phyloP scores from a whole-genome alignment of 2,888 invertebrate genomes.

The Apotomis capreana region DNA sequence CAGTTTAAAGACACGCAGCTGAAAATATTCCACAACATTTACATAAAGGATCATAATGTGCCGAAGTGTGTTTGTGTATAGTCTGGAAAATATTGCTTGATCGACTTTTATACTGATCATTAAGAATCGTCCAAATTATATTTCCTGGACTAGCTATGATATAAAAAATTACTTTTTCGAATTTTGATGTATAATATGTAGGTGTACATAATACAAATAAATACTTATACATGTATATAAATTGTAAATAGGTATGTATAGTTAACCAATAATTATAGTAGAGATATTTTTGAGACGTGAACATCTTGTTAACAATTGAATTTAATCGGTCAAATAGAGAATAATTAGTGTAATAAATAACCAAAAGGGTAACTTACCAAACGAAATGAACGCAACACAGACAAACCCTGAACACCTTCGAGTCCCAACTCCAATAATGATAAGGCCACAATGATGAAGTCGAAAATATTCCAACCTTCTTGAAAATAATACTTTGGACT shows the following conservation, averaged over 20 bases:
- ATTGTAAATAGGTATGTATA: slow-evolving; percentile 4
- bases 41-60: slow-evolving; percentile 53
- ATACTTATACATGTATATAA: neutral
- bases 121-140: neutral
- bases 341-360: slow-evolving; percentile 41
- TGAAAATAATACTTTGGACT: slow-evolving; percentile 98
- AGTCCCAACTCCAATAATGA: slow-evolving; percentile 96
- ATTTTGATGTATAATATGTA: slow-evolving; percentile 12
- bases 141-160: neutral
- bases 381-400: slow-evolving; percentile 98
- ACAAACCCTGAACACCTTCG: slow-evolving; percentile 97
- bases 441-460: slow-evolving; percentile 98
- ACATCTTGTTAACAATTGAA: neutral
- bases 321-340: slow-evolving; percentile 29
- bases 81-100: neutral
- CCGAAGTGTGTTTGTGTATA: slow-evolving; percentile 20
- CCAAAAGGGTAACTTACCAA: slow-evolving; percentile 88
- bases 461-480: slow-evolving; percentile 99
- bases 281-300: neutral
- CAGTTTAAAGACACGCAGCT: slow-evolving; percentile 98
- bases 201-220: slow-evolving; percentile 8
- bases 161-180: neutral
- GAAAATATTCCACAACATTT: slow-evolving; percentile 80
- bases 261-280: neutral
- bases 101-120: neutral